phyloP scores from a whole-genome alignment of 1,140 invertebrate species.

The Lethocerus indicus region DNA sequence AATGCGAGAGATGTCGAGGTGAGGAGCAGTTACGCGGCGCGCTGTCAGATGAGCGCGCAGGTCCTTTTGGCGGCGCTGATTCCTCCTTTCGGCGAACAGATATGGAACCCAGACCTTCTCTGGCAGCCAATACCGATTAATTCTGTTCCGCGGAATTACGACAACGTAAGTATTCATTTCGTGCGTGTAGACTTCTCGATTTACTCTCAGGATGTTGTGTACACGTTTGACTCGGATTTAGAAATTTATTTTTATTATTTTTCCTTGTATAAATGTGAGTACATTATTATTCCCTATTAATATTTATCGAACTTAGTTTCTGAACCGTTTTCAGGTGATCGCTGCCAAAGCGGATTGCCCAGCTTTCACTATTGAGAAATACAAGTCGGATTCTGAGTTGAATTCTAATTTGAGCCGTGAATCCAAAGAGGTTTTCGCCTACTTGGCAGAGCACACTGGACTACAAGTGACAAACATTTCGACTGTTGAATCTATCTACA shows the following conservation, averaged over 20 bases:
- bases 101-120: conserved; percentile 48
- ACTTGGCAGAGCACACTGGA: conserved; percentile 45
- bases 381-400: conserved; percentile 32
- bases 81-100: conserved; percentile 46
- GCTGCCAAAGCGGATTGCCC: conserved; percentile 43
- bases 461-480: conserved; percentile 40
- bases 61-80: conserved; percentile 66
- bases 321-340: conserved; percentile 28
- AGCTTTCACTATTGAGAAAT: conserved; percentile 31
- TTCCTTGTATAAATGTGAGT: background rate
- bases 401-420: conserved; percentile 34
- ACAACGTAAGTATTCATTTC: conserved; percentile 37
- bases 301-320: background rate
- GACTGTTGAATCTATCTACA: conserved; percentile 52
- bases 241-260: background rate
- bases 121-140: conserved; percentile 86
- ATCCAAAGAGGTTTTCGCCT: conserved; percentile 38
- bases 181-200: background rate
- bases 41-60: conserved; percentile 75
- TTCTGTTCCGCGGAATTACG: conserved; percentile 41
- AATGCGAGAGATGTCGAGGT: conserved; percentile 44
- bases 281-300: background rate
- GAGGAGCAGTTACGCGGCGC: conserved; percentile 59
- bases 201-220: background rate
- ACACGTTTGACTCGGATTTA: background rate